phyloP scores from a whole-genome alignment of 2,113 vertebrate species.

The Actinemys pallida region DNA sequence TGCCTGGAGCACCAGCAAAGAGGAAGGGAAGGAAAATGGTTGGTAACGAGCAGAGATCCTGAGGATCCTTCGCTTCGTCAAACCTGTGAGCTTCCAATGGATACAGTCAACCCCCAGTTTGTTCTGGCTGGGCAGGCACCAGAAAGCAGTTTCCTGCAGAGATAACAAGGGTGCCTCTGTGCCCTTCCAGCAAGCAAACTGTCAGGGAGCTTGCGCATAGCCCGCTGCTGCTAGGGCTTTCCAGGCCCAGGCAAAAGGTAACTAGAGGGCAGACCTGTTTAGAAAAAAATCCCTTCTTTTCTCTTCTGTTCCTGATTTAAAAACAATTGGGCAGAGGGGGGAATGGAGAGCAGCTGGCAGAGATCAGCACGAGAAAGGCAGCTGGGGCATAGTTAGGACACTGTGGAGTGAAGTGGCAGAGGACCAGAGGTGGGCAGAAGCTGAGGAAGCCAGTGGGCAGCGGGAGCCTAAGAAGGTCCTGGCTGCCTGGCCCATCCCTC shows the following conservation, averaged over 20 bases:
- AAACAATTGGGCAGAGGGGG: not conserved
- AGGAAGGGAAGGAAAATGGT: not conserved
- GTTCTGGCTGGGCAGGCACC: not conserved
- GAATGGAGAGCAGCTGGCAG: not conserved
- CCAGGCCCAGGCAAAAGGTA: not conserved
- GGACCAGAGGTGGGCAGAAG: not conserved
- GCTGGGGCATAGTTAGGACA: not conserved
- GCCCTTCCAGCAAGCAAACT: not conserved
- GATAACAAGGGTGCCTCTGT: not conserved
- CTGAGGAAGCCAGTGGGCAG: not conserved
- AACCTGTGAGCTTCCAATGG: not conserved
- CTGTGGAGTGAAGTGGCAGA: not conserved
- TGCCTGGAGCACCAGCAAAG: not conserved
- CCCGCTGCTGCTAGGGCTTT: not conserved
- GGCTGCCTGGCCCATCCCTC: not conserved
- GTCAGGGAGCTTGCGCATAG: not conserved
- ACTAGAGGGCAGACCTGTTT: not conserved
- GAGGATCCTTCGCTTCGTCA: not conserved
- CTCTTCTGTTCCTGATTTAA: not conserved
- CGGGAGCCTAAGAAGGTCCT: not conserved
- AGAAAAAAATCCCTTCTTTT: not conserved
- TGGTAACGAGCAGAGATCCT: not conserved
- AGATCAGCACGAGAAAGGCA: not conserved
- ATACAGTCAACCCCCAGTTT: not conserved
- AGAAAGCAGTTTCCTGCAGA: not conserved